A percentile compares a stretch with the other conserved stretches of the same genome.
Conservation (phyloP, 2,888 invertebrate species). For the Xanthia icteritia region DNA sequence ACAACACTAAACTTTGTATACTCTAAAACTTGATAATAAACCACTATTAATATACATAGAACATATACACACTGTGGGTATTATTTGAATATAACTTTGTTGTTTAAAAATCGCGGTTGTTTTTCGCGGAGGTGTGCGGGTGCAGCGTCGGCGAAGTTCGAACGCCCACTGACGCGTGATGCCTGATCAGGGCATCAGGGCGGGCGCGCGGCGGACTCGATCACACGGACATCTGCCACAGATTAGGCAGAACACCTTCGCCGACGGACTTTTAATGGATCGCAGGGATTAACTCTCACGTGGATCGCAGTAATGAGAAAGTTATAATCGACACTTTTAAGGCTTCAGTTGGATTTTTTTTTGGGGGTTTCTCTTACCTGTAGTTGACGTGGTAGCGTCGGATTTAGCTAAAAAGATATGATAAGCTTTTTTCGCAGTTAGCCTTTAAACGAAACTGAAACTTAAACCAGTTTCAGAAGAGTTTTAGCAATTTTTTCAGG, state of each 20-base stretch:
- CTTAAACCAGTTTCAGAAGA: background rate
- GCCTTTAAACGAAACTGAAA: background rate
- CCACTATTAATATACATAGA: conserved; percentile 9
- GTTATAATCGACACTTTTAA: conserved; percentile 57
- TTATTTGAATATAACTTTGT: conserved; percentile 46
- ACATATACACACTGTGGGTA: conserved; percentile 22
- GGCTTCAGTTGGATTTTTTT: conserved; percentile 7
- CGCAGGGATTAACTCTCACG: conserved; percentile 63
- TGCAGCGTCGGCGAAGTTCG: conserved; percentile 49
- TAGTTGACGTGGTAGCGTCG: background rate
- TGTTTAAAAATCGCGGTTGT: conserved; percentile 51
- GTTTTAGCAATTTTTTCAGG: background rate
- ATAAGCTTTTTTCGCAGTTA: background rate
- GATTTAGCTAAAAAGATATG: background rate
- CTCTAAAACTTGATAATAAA: conserved; percentile 32
- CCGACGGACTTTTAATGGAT: conserved; percentile 74
- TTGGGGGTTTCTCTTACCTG: background rate
- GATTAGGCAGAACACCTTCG: conserved; percentile 78
- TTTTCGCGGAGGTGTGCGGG: conserved; percentile 36
- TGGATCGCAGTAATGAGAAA: conserved; percentile 54
- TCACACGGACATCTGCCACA: conserved; percentile 76
- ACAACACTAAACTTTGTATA: conserved; percentile 52
- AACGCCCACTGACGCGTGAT: conserved; percentile 68
- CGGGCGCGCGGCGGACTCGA: conserved; percentile 70
- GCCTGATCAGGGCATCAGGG: conserved; percentile 49